These are phyloP conservation scores for Oligia fasciuncula DNA, from an alignment of 2,888 invertebrate genomes.

Conservation along the genomic window DNA sequence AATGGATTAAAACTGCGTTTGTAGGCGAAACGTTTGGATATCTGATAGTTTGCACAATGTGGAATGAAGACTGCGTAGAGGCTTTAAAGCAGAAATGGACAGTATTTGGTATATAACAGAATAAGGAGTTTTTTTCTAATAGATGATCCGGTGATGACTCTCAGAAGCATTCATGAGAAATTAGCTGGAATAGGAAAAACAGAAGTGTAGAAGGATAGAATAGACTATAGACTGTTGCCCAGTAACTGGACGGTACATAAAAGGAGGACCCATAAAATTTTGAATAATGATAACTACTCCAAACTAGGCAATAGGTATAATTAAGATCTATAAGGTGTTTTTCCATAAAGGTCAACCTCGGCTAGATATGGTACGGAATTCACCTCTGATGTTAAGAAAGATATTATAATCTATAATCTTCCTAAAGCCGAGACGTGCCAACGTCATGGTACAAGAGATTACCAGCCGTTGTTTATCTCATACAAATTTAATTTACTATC, in stretches of 20 bases:
- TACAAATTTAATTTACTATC: background rate
- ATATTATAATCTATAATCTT: slow-evolving; percentile 1
- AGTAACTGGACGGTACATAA: background rate
- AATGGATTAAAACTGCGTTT: slow-evolving; percentile 23
- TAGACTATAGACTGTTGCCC: background rate
- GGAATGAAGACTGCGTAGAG: background rate
- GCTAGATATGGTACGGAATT: background rate
- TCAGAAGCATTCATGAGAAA: background rate
- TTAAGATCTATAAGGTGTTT: background rate
- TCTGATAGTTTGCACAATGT: slow-evolving; percentile 5
- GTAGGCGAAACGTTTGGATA: slow-evolving; percentile 1
- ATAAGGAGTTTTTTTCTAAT: background rate
- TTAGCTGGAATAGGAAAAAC: background rate
- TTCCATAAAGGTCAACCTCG: background rate
- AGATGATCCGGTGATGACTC: background rate
- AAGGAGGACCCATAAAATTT: background rate
- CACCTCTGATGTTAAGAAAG: background rate
- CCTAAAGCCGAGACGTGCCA: background rate
- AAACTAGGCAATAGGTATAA: background rate
- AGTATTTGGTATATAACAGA: background rate
- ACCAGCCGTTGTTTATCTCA: slow-evolving; percentile 3
- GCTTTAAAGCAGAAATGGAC: background rate
- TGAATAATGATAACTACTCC: background rate
- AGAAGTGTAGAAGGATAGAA: background rate
- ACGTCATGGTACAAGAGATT: background rate